These are phyloP conservation scores for Meteorus sp. DNA, from an alignment of 1,140 invertebrate genomes.

Conservation along the genomic window DNA sequence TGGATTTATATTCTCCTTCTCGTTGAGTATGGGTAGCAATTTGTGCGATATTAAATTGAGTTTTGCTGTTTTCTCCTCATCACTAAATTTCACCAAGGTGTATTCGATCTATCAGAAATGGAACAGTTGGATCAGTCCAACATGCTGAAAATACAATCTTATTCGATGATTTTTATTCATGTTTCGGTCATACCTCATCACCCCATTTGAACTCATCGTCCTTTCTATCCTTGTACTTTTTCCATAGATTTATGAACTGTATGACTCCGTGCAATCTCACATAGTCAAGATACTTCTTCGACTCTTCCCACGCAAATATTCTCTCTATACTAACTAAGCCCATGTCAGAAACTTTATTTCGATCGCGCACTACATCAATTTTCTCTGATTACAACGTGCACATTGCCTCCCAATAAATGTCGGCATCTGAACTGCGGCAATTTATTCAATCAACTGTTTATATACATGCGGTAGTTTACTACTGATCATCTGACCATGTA, in stretches of 20 bases:
- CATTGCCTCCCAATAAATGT: too few relatives aligned
- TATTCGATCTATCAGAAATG: slow-evolving; percentile 96
- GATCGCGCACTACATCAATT: too few relatives aligned
- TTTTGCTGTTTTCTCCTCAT: slow-evolving; percentile 80
- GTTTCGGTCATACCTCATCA: slow-evolving; percentile 88
- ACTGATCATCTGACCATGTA: too few relatives aligned
- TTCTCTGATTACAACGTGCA: too few relatives aligned
- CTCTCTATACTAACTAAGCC: slow-evolving; percentile 92
- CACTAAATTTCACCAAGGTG: slow-evolving; percentile 94
- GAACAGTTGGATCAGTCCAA: slow-evolving; percentile 39
- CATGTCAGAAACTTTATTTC: too few relatives aligned
- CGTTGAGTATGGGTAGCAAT: slow-evolving; percentile 77
- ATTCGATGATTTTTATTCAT: neutral
- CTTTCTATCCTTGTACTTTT: slow-evolving; percentile 80
- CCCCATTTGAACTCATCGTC: slow-evolving; percentile 99
- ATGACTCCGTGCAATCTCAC: slow-evolving; percentile 89
- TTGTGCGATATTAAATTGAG: slow-evolving; percentile 82
- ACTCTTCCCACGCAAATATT: slow-evolving; percentile 94
- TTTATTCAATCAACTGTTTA: too few relatives aligned
- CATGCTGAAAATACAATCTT: neutral
- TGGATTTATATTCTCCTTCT: slow-evolving; percentile 80
- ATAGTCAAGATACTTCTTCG: slow-evolving; percentile 85
- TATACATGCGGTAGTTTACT: too few relatives aligned
- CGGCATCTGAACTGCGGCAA: too few relatives aligned
- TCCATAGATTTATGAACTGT: slow-evolving; percentile 93